Conservation (phyloP, 30 jellyfish, hydroid and myxozoan species). For the Catostylus mosaicus region DNA sequence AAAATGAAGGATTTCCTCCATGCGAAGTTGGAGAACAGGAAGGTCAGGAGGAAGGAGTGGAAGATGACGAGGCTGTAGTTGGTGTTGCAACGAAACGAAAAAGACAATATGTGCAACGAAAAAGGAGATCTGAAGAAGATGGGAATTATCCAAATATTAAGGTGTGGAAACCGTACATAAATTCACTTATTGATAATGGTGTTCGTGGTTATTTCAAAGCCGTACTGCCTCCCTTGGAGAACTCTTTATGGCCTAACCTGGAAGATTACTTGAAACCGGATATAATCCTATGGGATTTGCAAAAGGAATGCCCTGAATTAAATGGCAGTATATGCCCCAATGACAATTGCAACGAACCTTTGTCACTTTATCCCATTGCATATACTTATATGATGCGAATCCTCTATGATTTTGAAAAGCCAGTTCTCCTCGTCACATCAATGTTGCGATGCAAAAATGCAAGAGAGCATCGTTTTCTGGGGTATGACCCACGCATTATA, state of each 20-base stretch:
- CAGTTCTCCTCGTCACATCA: slow-evolving; percentile 92
- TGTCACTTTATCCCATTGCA: slow-evolving; percentile 76
- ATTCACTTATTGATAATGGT: slow-evolving; percentile 72
- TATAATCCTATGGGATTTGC: slow-evolving; percentile 91
- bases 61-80: not conserved
- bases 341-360: slow-evolving; percentile 62
- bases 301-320: slow-evolving; percentile 73
- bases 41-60: not conserved
- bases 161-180: slow-evolving; percentile 90
- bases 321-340: slow-evolving; percentile 60
- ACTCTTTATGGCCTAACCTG: slow-evolving; percentile 67
- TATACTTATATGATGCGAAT: slow-evolving; percentile 84
- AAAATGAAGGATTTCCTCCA: not conserved
- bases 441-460: slow-evolving; percentile 83
- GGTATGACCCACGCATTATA: slow-evolving; percentile 94
- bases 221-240: slow-evolving; percentile 53
- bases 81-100: slow-evolving; percentile 11
- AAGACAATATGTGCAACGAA: slow-evolving; percentile 53
- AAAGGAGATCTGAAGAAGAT: slow-evolving; percentile 64
- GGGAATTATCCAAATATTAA: slow-evolving; percentile 68
- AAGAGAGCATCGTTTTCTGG: slow-evolving; percentile 88
- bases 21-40: not conserved
- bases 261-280: slow-evolving; percentile 87
- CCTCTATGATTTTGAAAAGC: slow-evolving; percentile 86
- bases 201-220: slow-evolving; percentile 52